A percentile compares a stretch with the other conserved stretches of the same genome.
These are phyloP conservation scores for Oryzias celebensis DNA, from an alignment of 2,113 vertebrate genomes.

Conservation along the genomic window DNA sequence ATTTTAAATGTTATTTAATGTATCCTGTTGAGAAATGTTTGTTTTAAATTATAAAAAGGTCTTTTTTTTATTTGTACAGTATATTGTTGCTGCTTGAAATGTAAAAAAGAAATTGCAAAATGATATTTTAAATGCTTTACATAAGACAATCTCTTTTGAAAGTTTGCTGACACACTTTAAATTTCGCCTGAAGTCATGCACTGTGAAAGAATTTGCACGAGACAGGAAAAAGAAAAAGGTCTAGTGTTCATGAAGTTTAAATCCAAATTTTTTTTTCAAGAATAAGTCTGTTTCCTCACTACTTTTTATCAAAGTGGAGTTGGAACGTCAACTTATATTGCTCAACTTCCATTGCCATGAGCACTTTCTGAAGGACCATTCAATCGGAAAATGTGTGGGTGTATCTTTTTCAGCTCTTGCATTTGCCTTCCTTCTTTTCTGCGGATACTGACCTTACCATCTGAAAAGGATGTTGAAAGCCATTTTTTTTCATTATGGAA, in stretches of 20 bases:
- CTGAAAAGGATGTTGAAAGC: conserved; percentile 44
- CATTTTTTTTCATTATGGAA: conserved; percentile 28
- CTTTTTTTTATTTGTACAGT: conserved; percentile 57
- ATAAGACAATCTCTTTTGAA: conserved; percentile 27
- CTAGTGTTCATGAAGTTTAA: conserved; percentile 1
- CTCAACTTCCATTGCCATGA: conserved; percentile 54
- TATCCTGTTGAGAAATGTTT: conserved; percentile 26
- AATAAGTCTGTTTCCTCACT: conserved; percentile 31
- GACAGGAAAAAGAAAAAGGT: not conserved
- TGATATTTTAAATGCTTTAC: conserved; percentile 23
- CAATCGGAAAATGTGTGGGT: conserved; percentile 74
- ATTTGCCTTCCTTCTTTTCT: conserved; percentile 53
- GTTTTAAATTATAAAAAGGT: conserved; percentile 23
- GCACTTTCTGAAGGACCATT: conserved; percentile 73
- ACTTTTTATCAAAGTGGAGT: conserved; percentile 51
- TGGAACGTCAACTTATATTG: conserved; percentile 40
- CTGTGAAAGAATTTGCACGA: conserved; percentile 45
- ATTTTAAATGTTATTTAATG: conserved; percentile 42
- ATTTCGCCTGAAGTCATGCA: conserved; percentile 40
- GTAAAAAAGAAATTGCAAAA: conserved; percentile 21
- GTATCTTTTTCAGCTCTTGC: conserved; percentile 54
- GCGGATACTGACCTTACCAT: conserved; percentile 66
- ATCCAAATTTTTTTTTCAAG: conserved; percentile 1
- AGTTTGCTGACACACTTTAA: conserved; percentile 13
- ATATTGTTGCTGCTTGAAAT: conserved; percentile 10